Evolutionary conservation across 1,140 invertebrate genomes (phyloP), one percentile per base, ranked within the genome.

Genomic region (Euglossa dilemma): DNA sequence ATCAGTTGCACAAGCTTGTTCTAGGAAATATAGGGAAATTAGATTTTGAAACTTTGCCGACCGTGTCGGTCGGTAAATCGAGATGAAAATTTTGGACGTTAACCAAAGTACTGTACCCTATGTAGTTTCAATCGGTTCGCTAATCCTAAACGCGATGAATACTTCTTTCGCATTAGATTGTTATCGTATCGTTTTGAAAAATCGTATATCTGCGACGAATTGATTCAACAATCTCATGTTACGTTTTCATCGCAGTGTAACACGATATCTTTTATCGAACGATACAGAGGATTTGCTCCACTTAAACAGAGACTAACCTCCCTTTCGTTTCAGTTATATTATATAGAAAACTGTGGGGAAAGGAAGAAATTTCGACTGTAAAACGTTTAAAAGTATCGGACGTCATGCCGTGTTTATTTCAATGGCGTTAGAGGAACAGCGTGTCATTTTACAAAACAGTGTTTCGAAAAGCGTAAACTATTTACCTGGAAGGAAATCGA

Each of bases 11-110:
- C 14, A 25, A 16, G 12, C 0, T 23, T 36, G 20, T 56, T 28
- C 70, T 80, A 80, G 57, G 20, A 28, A 61, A 63, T 47, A 64
- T 73, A 73, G 57, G 70, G 70, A 45, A 80, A 64, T 79, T 79
- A 25, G 7, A 43, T 43, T 6, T 36, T 3, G 28, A 57, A 16
- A 47, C 18, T 47, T 78, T 69, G 76, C 18, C 36, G 0, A 36
- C 8, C 43, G 7, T 76, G 74, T 4, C 28, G 0, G 57, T 64
- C 57, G 57, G 57, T 16, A 75, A 75, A 76, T 8, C 2, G 25
- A 45, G 23, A 69, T n/a, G 3, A 54, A 54, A 69, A 52, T 78
- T 56, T 69, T 25, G 28, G 36, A 54, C 28, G 20, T 14, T 52
- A 1, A 3, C 28, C 2, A 6, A 25, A 25, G 57, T 61, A 20